phyloP scores from a whole-genome alignment of 2,113 vertebrate genomes.

The Eonycteris spelaea region DNA sequence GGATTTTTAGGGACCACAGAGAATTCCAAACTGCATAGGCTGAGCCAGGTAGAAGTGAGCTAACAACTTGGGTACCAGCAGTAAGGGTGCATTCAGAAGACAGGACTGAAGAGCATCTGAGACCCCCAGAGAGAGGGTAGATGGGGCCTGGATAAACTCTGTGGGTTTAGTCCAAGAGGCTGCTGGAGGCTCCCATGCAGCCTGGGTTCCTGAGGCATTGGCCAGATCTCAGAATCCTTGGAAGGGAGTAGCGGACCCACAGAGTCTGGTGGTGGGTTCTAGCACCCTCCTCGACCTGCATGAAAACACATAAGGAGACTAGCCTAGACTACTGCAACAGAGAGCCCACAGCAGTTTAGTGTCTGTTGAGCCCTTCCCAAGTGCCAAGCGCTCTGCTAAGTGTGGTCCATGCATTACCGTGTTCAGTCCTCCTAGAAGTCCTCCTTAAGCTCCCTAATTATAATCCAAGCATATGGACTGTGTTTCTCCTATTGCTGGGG shows the following conservation, averaged over 20 bases:
- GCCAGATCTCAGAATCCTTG: neutral
- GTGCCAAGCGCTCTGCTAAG: neutral
- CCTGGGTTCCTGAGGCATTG: neutral
- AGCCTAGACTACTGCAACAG: neutral
- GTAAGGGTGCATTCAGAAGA: constrained; percentile 14
- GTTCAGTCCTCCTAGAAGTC: neutral
- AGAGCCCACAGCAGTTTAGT: neutral
- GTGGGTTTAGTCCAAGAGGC: neutral
- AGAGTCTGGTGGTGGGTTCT: neutral
- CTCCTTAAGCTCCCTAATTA: neutral
- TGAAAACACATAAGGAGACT: neutral
- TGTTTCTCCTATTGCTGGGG: neutral
- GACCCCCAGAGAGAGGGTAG: neutral
- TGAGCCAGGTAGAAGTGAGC: constrained; percentile 51
- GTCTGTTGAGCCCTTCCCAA: neutral
- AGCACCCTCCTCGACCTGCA: neutral
- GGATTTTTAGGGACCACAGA: constrained; percentile 19
- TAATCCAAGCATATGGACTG: neutral
- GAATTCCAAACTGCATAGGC: constrained; percentile 45
- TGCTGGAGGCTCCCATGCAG: neutral
- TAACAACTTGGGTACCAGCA: neutral
- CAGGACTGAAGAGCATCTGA: neutral
- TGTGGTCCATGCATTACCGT: neutral
- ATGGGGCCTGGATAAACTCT: neutral
- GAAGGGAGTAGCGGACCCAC: neutral